Base-by-base conservation (phyloP, 2,888 invertebrate genomes). In the Petrolisthes manimaculis region DNA sequence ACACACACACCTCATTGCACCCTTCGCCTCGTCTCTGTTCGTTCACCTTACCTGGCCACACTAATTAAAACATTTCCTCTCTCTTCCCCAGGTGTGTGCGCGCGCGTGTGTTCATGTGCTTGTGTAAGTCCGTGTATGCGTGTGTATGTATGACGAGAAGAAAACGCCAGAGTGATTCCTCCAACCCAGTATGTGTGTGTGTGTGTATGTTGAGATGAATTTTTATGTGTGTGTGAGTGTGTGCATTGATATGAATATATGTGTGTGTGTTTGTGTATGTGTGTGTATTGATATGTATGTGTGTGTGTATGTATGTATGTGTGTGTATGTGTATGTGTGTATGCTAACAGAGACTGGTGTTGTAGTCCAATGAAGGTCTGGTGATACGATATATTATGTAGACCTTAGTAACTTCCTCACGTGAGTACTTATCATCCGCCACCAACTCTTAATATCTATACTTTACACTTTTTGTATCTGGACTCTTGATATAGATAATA, bases 261-360 rank as follows among this genome's bases (percentile, higher is more conserved):
- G 55, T 55, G 55, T 79, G 55, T 55, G 55, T 79, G n/a, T 55
- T 18, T 51, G 55, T 79, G n/a, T 79, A 21, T 8, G 55, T 79
- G n/a, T 79, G 51, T 53, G 55, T 53, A 3, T 12, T 5, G 51
- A 12, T 8, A 14, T 79, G 21, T 54, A 21, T 53, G 5, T 79
- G 55, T 55, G 21, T 79, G 21, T 55, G 55, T 75, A 12, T 75
- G 51, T 24, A 12, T 75, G 12, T 75, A 12, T 75, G 51, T 75
- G 51, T 75, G 51, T 75, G 51, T 77, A 37, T 77, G 77, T 37
- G 4, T 4, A 3, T 77, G 24, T 37, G 51, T 37, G 2, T 14
- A 2, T 80, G 53, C 37, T 37, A 2, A 37, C 37, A 37, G 37
- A 75, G 75, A 24, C 37, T 1, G 24, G 69, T 69, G 69, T 4